A percentile compares a stretch with the other conserved stretches of the same genome.
phyloP scores from a whole-genome alignment of 2,113 vertebrate species.

The Siniperca chuatsi region DNA sequence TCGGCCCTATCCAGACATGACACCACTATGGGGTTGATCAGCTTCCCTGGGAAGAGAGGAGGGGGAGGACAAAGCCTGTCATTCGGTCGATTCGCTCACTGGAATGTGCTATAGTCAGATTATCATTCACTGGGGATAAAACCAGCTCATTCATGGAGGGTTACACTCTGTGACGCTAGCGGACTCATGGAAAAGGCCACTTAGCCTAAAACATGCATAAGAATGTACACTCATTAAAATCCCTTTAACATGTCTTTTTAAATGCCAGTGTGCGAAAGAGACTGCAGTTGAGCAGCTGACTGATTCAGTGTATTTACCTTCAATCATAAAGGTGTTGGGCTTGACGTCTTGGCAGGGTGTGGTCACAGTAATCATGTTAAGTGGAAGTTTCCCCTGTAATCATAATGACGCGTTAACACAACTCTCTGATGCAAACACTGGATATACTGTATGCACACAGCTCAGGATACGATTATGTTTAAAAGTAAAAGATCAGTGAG shows the following conservation, averaged over 20 bases:
- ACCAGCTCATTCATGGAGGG: constrained; percentile 74
- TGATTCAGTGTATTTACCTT: constrained; percentile 85
- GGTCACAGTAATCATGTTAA: constrained; percentile 91
- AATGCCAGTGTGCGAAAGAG: not conserved
- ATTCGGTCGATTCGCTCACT: constrained; percentile 68
- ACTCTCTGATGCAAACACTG: constrained; percentile 12
- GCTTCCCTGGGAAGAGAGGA: constrained; percentile 78
- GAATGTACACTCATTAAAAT: constrained; percentile 50
- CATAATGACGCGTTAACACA: constrained; percentile 34
- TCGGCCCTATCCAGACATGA: constrained; percentile 79
- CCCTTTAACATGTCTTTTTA: constrained; percentile 23
- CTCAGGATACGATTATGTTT: constrained; percentile 2
- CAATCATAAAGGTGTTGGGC: constrained; percentile 91
- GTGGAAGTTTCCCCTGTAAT: constrained; percentile 93
- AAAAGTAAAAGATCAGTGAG: not conserved
- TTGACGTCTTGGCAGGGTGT: constrained; percentile 91
- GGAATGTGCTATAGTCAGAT: constrained; percentile 75
- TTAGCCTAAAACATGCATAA: constrained; percentile 51
- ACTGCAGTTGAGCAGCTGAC: not conserved
- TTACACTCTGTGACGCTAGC: constrained; percentile 66
- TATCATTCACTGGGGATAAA: constrained; percentile 72
- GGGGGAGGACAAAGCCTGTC: constrained; percentile 65
- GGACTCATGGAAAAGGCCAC: constrained; percentile 48
- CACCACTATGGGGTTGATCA: constrained; percentile 88
- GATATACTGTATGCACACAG: not conserved